Conservation (phyloP, 2,888 invertebrate genomes). For the Aromia moschata region DNA sequence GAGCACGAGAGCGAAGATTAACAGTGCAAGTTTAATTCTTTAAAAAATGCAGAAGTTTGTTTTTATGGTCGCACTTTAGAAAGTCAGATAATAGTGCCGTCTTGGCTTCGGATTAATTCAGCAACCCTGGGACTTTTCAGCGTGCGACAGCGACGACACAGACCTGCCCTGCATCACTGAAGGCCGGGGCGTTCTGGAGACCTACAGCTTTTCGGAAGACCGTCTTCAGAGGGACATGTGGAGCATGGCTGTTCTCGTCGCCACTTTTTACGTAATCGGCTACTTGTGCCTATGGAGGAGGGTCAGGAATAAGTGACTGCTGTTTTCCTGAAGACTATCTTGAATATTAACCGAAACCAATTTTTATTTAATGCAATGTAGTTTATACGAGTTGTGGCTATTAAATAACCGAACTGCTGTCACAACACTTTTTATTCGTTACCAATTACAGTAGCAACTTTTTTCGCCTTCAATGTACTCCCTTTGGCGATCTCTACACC, state of each 20-base stretch:
- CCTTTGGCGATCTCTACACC: too few relatives aligned
- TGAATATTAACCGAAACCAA: too few relatives aligned
- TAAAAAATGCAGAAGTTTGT: neutral
- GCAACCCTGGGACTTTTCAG: slow-evolving; percentile 62
- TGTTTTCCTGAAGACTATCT: neutral
- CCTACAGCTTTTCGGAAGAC: slow-evolving; percentile 74
- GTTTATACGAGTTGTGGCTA: too few relatives aligned
- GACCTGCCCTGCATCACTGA: slow-evolving; percentile 77
- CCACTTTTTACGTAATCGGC: slow-evolving; percentile 76
- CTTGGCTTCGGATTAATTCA: neutral
- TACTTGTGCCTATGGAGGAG: slow-evolving; percentile 71
- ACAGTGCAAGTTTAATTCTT: neutral
- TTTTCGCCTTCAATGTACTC: too few relatives aligned
- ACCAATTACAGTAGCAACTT: too few relatives aligned
- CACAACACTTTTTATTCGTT: too few relatives aligned
- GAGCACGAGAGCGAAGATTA: too few relatives aligned
- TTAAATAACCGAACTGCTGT: too few relatives aligned
- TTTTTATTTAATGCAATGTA: too few relatives aligned
- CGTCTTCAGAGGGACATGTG: slow-evolving; percentile 74
- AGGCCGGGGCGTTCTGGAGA: slow-evolving; percentile 76
- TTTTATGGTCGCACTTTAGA: neutral
- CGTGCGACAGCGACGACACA: slow-evolving; percentile 68
- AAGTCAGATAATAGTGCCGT: neutral
- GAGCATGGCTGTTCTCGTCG: slow-evolving; percentile 72
- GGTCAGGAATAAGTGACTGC: slow-evolving; percentile 8